Percentiles rank a stretch among this genome's conserved stretches.
These are phyloP conservation scores for Elymnias hypermnestra DNA, from an alignment of 1,140 invertebrate species.

Conservation along the genomic window DNA sequence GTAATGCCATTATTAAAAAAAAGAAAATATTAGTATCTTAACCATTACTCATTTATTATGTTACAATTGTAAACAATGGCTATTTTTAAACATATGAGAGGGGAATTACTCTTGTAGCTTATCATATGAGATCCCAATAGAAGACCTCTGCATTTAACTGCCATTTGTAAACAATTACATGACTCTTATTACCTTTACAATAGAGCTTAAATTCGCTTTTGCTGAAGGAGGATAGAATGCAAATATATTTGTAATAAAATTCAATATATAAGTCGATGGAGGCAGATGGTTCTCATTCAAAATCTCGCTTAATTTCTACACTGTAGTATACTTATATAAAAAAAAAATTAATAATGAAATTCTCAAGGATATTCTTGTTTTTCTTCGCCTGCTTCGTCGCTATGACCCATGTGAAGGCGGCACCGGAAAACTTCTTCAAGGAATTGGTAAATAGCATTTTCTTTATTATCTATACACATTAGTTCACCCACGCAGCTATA, in stretches of 20 bases:
- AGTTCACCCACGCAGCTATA: too few relatives aligned
- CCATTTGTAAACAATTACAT: background rate
- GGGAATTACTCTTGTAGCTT: background rate
- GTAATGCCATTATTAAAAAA: too few relatives aligned
- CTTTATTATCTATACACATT: too few relatives aligned
- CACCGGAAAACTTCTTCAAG: constrained; percentile 22
- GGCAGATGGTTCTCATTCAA: background rate
- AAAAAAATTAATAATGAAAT: constrained; percentile 13
- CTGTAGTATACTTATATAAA: background rate
- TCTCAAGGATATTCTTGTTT: constrained; percentile 6
- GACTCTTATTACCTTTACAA: background rate
- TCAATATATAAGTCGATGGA: background rate
- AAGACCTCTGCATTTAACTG: background rate
- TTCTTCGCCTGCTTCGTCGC: constrained; percentile 8
- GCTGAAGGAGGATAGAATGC: background rate
- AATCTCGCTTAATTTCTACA: background rate
- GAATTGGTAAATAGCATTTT: constrained; percentile 20
- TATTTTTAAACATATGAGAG: background rate
- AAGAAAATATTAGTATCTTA: too few relatives aligned
- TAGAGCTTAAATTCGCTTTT: background rate
- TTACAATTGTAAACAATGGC: background rate
- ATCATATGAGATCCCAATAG: background rate
- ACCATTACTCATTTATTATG: too few relatives aligned
- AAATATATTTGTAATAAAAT: background rate
- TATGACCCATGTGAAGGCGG: constrained; percentile 11